Evolutionary conservation across 2,797 vertebrate genomes (phyloP), one percentile per base, ranked within the genome.

Genomic region (Sebastes trivittatus): DNA sequence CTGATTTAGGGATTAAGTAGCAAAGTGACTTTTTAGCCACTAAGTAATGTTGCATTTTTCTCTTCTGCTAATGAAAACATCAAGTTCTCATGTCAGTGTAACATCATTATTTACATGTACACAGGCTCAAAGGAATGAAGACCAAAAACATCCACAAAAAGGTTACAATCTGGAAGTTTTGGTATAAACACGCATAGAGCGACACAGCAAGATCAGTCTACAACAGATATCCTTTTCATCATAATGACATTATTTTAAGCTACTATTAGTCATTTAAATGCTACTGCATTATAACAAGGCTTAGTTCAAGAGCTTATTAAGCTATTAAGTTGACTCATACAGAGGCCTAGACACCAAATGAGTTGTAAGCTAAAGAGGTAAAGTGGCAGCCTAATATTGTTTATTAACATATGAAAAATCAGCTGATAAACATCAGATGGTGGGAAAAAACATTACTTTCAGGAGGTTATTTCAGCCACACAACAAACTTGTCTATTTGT

Each of bases 61-160:
- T 22, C 11, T 61, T 20, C 8, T 34, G 22, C 9, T 36, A 25
- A 38, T 63, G 34, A 27, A 78, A 83, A 67, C 64, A 49, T 65
- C 1, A 42, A 18, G 11, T 11, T 63, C 23, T 36, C 2, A 4
- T 54, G 34, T 52, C 18, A 69, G 66, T 63, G 67, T 60, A 64
- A 63, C 52, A 73, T 30, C n/a, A 22, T 5, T 78, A 52, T 90
- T 89, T 78, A 82, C 67, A 83, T 82, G 60, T 6, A 92, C 72
- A 88, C 86, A 82, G 56, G 49, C 49, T 77, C 14, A 79, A 74
- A 77, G 54, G 27, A 60, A 30, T 1, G 5, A 10, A 79, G 81
- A 23, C 52, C 42, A 67, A 85, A 77, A 85, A 70, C 38, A 75
- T 81, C 76, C 73, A 85, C 75, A 65, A 38, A 16, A 66, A 60